Evolutionary conservation across 2,113 vertebrate species (phyloP), one percentile per base, ranked within the genome.

Genomic region (Panthera leo): DNA sequence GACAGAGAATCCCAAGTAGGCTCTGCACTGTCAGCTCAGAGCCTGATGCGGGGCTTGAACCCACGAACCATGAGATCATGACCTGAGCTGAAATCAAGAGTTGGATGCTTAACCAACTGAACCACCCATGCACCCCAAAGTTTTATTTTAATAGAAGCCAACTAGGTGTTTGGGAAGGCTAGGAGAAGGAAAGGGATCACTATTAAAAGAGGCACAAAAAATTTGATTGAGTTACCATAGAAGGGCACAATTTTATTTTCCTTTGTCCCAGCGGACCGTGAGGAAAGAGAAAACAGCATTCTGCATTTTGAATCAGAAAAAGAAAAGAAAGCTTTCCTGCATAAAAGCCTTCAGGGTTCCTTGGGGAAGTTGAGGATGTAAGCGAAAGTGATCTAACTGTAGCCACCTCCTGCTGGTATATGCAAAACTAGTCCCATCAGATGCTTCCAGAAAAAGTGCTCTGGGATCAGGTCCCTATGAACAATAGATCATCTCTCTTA

Each of bases 271-370:
- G 36, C 0, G 58, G 48, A 89, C 8, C 1, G 27, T 31, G 13
- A 75, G 48, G 39, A 61, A 67, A 70, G 53, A 89, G 53, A 85
- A 53, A 48, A 29, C 0, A 55, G 48, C 15, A 9, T 45, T 95
- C 61, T 86, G n/a, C 31, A 14, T 89, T 97, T 79, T 71, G 34
- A 92, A 68, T 89, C 55, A 94, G 70, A 86, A 70, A 39, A 91
- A 79, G 15, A 87, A 73, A 0, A 92, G 80, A 91, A 94, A 86
- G 15, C 42, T 67, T 15, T 94, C 67, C 82, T 95, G 65, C 55
- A 86, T 51, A 42, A 86, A 93, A 71, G 75, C 2, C 36, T 42
- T 76, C 6, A 15, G 6, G 27, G 45, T 42, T 86, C 73, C 53
- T 63, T 45, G 61, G 68, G 36, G 61, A 94, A 86, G 61, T 3